Conservation (phyloP, 2,888 invertebrate species). For the Apomyelois bistriatella region DNA sequence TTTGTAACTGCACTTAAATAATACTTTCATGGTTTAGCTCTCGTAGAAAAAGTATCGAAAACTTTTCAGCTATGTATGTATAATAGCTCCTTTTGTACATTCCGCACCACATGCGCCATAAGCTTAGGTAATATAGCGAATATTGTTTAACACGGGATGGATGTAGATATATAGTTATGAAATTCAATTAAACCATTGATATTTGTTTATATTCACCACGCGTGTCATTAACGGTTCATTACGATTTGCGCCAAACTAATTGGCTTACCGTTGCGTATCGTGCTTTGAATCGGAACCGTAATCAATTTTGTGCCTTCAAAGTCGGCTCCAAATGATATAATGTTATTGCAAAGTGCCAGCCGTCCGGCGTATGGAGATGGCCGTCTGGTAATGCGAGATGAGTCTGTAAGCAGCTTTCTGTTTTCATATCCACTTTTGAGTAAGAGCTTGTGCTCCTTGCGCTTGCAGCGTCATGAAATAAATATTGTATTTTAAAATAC, state of each 20-base stretch:
- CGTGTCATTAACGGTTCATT: slow-evolving; percentile 72
- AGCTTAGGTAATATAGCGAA: background rate
- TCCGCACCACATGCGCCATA: no score
- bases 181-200: slow-evolving; percentile 28
- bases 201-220: slow-evolving; percentile 57
- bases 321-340: slow-evolving; percentile 28
- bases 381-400: background rate
- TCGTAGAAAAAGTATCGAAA: no score
- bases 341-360: background rate
- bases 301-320: slow-evolving; percentile 44
- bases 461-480: no score
- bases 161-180: background rate
- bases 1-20: no score
- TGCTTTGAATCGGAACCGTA: slow-evolving; percentile 59
- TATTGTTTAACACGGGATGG: background rate
- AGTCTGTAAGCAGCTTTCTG: no score
- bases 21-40: no score
- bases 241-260: slow-evolving; percentile 63
- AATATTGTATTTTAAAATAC: no score
- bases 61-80: no score
- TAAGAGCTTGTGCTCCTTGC: no score
- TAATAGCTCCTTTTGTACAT: no score
- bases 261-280: slow-evolving; percentile 63
- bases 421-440: no score
- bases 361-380: background rate